Evolutionary conservation across 2,888 invertebrate species (phyloP), one percentile per base, ranked within the genome.

Genomic region (Phortica okadai): DNA sequence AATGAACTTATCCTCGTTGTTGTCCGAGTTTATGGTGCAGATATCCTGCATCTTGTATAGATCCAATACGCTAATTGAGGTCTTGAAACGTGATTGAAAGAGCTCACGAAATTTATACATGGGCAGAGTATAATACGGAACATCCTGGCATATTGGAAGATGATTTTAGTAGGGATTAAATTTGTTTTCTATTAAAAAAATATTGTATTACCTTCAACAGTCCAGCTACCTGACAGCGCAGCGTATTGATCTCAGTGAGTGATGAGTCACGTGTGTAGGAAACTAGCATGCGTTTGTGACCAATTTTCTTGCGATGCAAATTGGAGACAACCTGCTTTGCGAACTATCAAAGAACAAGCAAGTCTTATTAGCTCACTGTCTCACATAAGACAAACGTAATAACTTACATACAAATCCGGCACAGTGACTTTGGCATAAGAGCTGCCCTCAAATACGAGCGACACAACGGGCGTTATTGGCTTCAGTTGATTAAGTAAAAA

Each of bases 51-150:
- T 93, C 87, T 94, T 94, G 85, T 94, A 94, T 74, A 95, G 91
- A 87, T 95, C 95, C 14, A 94, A 93, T 8, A 95, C 93, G 79
- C 94, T 94, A 56, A 95, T 93, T 3, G 95, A 94, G 73, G 94
- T 94, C 89, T 95, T 94, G 87, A 94, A 95, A n/a, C 96, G 94
- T 78, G 95, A 95, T 90, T 96, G 96, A 88, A 95, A 95, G 85
- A 96, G 92, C 90, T 96, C 95, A 77, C 96, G 94, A 85, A 97
- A 96, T 89, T 95, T 95, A 90, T 96, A 96, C 77, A 97, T 93
- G 6, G 96, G 96, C 82, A 97, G 92, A 78, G 93, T 93, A 89
- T 95, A 94, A 10, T 94, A 94, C 41, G 96, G 95, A 54, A 95
- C 95, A 90, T 96, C 96, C 93, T 94, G 69, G 7, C 73, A 56